A percentile compares a stretch with the other conserved stretches of the same genome.
Evolutionary conservation across 2,113 vertebrate genomes (phyloP).

Genomic region (Anthoscopus minutus): DNA sequence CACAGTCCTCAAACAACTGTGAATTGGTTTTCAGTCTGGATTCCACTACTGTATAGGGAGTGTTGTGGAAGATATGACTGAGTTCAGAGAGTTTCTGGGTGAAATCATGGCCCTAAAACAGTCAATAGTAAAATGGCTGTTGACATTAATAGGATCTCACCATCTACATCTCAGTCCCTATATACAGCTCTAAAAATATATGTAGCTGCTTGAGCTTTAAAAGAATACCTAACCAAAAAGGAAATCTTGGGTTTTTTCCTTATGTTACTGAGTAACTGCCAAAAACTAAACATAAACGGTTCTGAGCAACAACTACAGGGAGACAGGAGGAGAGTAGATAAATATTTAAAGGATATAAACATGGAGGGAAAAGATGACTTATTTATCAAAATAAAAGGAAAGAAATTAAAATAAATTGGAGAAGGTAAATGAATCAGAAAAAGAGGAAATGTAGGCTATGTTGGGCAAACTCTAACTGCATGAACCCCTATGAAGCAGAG

Average conservation of each 20-base stretch:
- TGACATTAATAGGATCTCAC: slow-evolving; percentile 8
- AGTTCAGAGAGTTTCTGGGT: background rate
- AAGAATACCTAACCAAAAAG: background rate
- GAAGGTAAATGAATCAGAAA: background rate
- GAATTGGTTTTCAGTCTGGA: background rate
- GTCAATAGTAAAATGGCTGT: background rate
- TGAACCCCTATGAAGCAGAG: background rate
- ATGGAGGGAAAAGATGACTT: background rate
- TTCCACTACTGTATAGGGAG: background rate
- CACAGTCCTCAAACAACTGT: background rate
- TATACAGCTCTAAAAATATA: slow-evolving; percentile 5
- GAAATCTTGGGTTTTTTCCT: background rate
- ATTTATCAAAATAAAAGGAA: slow-evolving; percentile 11
- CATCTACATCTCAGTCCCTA: background rate
- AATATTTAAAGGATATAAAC: slow-evolving; percentile 48
- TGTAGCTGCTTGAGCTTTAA: background rate
- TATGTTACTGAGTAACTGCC: background rate
- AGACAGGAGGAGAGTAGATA: slow-evolving; percentile 6
- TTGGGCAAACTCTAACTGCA: background rate
- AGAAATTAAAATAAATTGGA: background rate
- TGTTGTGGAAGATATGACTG: background rate
- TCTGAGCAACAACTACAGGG: background rate
- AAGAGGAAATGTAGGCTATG: background rate
- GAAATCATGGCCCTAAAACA: background rate
- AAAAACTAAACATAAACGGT: slow-evolving; percentile 23